phyloP scores from a whole-genome alignment of 1,140 invertebrate genomes.

The Stenopsyche tienmushanensis region DNA sequence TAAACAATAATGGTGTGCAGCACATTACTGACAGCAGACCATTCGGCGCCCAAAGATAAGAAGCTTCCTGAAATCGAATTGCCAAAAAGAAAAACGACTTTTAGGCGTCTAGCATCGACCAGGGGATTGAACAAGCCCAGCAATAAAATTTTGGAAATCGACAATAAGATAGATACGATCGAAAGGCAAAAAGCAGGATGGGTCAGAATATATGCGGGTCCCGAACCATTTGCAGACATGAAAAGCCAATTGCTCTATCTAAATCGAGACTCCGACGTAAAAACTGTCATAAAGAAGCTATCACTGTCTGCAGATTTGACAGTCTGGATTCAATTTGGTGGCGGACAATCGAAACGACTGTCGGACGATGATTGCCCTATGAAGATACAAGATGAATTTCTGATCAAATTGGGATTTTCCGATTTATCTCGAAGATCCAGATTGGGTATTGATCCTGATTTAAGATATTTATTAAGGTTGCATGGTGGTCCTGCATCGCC shows the following conservation, averaged over 20 bases:
- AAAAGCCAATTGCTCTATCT: slow-evolving; percentile 60
- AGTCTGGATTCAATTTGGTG: slow-evolving; percentile 65
- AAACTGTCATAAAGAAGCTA: slow-evolving; percentile 62
- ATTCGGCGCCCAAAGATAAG: slow-evolving; percentile 20
- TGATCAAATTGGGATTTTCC: slow-evolving; percentile 60
- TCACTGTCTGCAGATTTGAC: slow-evolving; percentile 60
- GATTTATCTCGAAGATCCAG: slow-evolving; percentile 59
- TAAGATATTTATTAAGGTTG: slow-evolving; percentile 62
- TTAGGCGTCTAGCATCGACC: slow-evolving; percentile 58
- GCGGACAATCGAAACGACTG: slow-evolving; percentile 58
- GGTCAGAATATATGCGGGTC: slow-evolving; percentile 62
- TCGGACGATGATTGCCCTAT: slow-evolving; percentile 59
- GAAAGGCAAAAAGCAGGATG: slow-evolving; percentile 49
- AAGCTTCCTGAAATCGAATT: slow-evolving; percentile 14
- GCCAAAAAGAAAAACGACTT: slow-evolving; percentile 45
- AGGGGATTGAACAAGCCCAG: slow-evolving; percentile 51
- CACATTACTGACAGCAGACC: slow-evolving; percentile 19
- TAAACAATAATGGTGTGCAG: slow-evolving; percentile 35
- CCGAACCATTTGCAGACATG: slow-evolving; percentile 54
- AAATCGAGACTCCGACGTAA: slow-evolving; percentile 59
- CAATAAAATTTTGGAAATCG: slow-evolving; percentile 6
- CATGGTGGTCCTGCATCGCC: slow-evolving; percentile 59
- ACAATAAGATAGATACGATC: neutral
- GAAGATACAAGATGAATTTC: slow-evolving; percentile 63
- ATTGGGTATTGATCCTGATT: slow-evolving; percentile 65